phyloP scores from a whole-genome alignment of 1,140 invertebrate genomes.

The Philotrypesis tridentata region DNA sequence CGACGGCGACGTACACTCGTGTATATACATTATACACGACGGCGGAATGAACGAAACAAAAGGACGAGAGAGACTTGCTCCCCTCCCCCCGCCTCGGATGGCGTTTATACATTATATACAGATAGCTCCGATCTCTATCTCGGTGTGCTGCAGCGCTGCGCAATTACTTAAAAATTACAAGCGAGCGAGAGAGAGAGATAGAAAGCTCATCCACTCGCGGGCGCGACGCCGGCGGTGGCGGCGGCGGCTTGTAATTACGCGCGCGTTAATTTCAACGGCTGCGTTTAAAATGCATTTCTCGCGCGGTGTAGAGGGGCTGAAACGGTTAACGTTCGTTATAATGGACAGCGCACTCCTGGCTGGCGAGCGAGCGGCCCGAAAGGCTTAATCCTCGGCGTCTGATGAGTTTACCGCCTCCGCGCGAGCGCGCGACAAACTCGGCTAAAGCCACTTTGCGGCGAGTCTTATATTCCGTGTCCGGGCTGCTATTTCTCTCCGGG shows the following conservation, averaged over 20 bases:
- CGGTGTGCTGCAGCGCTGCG: no score
- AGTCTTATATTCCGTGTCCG: constrained; percentile 36
- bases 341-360: not conserved
- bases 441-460: constrained; percentile 42
- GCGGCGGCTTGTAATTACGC: not conserved
- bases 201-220: not conserved
- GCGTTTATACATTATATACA: no score
- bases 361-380: not conserved
- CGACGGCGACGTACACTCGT: not conserved
- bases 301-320: not conserved
- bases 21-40: not conserved
- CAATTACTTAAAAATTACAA: constrained; percentile 41
- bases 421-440: constrained; percentile 40
- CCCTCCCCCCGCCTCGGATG: no score
- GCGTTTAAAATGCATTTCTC: not conserved
- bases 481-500: not conserved
- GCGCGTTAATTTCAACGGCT: not conserved
- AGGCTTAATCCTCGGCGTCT: constrained; percentile 45
- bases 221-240: no score
- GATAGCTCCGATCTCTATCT: no score
- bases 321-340: not conserved
- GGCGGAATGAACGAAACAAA: constrained; percentile 19
- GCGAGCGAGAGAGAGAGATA: not conserved
- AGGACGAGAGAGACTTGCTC: no score
- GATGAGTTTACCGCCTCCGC: constrained; percentile 44